Evolutionary conservation across 1,140 invertebrate species (phyloP).

Genomic region (Pomacea maculata): DNA sequence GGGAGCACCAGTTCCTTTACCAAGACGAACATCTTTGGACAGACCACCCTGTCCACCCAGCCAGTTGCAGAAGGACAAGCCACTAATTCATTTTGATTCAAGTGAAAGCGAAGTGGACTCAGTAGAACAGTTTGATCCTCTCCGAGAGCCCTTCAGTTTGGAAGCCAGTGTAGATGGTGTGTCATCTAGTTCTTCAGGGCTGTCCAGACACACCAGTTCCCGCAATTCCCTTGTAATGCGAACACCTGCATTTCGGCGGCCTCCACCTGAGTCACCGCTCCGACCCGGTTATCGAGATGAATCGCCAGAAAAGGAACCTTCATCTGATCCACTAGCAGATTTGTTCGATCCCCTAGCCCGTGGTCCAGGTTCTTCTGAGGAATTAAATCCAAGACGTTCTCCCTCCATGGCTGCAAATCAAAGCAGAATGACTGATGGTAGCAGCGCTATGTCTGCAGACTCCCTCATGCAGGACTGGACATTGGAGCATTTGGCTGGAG

Average conservation of each 20-base stretch:
- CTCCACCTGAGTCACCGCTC: background rate
- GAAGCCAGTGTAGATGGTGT: background rate
- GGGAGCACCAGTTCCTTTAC: background rate
- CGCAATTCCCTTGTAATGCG: constrained; percentile 17
- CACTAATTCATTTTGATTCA: constrained; percentile 16
- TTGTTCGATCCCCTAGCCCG: constrained; percentile 13
- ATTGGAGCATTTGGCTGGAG: background rate
- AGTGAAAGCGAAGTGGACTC: constrained; percentile 16
- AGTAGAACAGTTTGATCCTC: constrained; percentile 19
- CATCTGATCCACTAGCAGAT: background rate
- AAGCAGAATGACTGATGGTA: background rate
- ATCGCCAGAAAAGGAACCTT: background rate
- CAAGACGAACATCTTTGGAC: constrained; percentile 11
- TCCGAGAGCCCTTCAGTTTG: background rate
- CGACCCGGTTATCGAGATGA: constrained; percentile 5
- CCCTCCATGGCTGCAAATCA: background rate
- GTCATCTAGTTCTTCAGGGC: background rate
- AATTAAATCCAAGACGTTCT: no score
- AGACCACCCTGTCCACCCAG: background rate
- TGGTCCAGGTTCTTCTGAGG: background rate
- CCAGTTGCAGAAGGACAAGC: background rate
- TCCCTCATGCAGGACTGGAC: constrained; percentile 23
- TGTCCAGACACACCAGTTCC: constrained; percentile 4
- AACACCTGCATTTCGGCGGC: background rate
- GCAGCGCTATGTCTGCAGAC: background rate